Evolutionary conservation across 2,797 vertebrate genomes (phyloP).

Genomic region (Micrastur ruficollis): DNA sequence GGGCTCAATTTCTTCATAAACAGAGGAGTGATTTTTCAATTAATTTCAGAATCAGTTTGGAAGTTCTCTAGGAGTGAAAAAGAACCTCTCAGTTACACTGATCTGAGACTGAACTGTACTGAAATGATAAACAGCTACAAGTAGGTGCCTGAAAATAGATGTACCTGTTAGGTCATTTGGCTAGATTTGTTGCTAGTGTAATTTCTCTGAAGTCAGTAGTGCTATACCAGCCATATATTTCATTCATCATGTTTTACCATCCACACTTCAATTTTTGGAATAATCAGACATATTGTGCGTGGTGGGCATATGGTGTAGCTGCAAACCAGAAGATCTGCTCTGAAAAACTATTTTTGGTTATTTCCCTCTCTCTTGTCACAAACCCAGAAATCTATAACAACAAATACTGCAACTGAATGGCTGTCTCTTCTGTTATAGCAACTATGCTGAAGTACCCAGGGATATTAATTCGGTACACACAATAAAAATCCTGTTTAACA

Average conservation of each 20-base stretch:
- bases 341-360: conserved; percentile 50
- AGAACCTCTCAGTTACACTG: neutral
- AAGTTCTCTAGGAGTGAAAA: neutral
- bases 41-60: conserved; percentile 1
- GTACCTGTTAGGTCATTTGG: neutral
- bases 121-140: conserved; percentile 15
- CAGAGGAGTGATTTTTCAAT: conserved; percentile 14
- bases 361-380: conserved; percentile 14
- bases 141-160: conserved; percentile 12
- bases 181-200: neutral
- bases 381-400: conserved; percentile 35
- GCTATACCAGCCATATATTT: neutral
- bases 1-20: neutral
- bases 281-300: neutral
- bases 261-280: neutral
- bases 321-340: conserved; percentile 8
- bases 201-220: neutral
- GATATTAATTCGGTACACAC: neutral
- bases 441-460: neutral
- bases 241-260: conserved; percentile 1
- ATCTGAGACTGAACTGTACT: neutral
- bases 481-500: neutral
- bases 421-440: neutral
- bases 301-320: conserved; percentile 27
- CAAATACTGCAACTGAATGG: neutral